phyloP scores from a whole-genome alignment of 2,113 vertebrate genomes.

The Dipodomys stephensi region DNA sequence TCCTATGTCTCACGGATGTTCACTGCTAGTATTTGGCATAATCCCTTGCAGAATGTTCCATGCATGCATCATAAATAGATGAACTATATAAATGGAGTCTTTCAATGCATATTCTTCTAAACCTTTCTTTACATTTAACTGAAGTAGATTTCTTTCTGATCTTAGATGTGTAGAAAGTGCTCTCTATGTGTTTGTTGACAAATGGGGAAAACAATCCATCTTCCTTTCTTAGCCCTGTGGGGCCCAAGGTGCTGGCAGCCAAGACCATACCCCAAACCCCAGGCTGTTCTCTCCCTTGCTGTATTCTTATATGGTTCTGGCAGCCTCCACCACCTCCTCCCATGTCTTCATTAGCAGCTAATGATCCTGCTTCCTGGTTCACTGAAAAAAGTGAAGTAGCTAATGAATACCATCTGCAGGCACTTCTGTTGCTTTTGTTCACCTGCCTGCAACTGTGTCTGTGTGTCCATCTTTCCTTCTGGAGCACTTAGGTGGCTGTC shows the following conservation, averaged over 20 bases:
- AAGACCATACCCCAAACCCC: fast-evolving
- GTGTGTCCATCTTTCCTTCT: background rate
- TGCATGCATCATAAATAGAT: background rate
- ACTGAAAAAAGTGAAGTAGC: background rate
- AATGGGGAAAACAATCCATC: background rate
- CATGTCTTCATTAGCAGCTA: background rate
- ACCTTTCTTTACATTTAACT: background rate
- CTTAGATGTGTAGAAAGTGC: background rate
- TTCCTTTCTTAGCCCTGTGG: background rate
- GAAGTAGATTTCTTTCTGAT: background rate
- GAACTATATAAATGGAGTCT: background rate
- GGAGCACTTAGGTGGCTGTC: fast-evolving
- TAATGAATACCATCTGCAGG: background rate
- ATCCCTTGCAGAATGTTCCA: background rate
- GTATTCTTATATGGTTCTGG: background rate
- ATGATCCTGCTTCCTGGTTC: background rate
- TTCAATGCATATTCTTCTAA: slow-evolving; percentile 7
- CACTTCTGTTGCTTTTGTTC: background rate
- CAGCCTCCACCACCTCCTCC: background rate
- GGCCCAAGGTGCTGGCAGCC: background rate
- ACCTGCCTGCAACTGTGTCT: background rate
- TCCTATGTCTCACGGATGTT: background rate
- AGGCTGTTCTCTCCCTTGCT: fast-evolving
- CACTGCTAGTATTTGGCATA: background rate
- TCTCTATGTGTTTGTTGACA: background rate